Evolutionary conservation across 2,113 vertebrate genomes (phyloP).

Genomic region (Promerops cafer): DNA sequence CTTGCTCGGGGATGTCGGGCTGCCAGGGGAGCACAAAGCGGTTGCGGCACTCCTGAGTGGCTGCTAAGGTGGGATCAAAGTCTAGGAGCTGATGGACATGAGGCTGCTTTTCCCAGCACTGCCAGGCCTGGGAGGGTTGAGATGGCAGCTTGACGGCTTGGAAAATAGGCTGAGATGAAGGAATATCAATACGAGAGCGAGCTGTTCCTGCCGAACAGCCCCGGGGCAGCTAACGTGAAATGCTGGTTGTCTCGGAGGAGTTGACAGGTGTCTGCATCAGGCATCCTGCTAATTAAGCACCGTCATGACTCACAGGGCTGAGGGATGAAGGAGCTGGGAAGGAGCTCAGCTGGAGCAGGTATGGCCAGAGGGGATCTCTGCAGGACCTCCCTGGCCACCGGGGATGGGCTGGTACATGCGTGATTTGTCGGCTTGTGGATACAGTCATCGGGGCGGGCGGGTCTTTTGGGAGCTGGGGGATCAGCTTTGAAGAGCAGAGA

Average conservation of each 20-base stretch:
- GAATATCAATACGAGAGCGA: slow-evolving; percentile 58
- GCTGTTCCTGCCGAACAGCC: slow-evolving; percentile 49
- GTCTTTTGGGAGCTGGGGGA: background rate
- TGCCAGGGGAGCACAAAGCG: background rate
- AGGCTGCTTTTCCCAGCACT: background rate
- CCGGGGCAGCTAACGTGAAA: slow-evolving; percentile 50
- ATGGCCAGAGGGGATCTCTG: background rate
- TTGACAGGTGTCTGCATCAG: slow-evolving; percentile 58
- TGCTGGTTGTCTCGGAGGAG: slow-evolving; percentile 49
- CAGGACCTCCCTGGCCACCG: background rate
- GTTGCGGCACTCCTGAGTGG: background rate
- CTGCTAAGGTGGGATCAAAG: background rate
- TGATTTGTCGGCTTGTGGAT: background rate
- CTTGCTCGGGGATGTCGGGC: rapidly evolving
- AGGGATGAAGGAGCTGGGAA: background rate
- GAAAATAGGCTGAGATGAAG: slow-evolving; percentile 67
- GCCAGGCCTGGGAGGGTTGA: background rate
- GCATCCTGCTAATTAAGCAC: slow-evolving; percentile 54
- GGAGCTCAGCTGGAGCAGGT: background rate
- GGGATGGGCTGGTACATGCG: background rate
- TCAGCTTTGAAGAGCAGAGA: background rate
- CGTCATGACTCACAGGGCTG: background rate
- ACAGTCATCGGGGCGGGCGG: background rate
- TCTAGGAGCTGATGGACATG: background rate
- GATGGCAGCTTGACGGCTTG: slow-evolving; percentile 58